Percentiles rank a stretch among this genome's conserved stretches.
Conservation (phyloP, 2,113 vertebrate species). For the Pogona vitticeps region DNA sequence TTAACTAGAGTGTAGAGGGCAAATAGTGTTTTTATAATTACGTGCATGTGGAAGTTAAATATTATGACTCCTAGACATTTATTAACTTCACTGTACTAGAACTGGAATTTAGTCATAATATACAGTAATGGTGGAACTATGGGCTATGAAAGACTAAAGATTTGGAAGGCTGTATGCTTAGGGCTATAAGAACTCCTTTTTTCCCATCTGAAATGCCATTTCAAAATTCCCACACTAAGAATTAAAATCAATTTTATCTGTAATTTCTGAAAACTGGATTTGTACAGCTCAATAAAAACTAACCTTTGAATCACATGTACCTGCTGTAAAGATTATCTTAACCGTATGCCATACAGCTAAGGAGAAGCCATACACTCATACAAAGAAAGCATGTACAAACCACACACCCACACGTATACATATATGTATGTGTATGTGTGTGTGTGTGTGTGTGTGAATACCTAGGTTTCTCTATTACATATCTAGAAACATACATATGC, state of each 20-base stretch:
- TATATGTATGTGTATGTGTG: too few species aligned
- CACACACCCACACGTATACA: too few species aligned
- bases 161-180: not conserved
- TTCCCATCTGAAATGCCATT: not conserved
- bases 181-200: not conserved
- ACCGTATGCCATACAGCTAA: too few species aligned
- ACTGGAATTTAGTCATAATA: not conserved
- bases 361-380: too few species aligned
- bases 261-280: not conserved
- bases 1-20: constrained; percentile 13
- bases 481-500: too few species aligned
- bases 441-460: too few species aligned
- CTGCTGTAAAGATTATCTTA: not conserved
- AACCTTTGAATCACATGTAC: not conserved
- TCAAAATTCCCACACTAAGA: not conserved
- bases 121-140: not conserved
- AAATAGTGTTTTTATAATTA: constrained; percentile 1
- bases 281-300: not conserved
- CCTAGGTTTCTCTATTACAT: too few species aligned
- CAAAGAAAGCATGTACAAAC: too few species aligned
- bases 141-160: not conserved
- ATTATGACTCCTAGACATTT: not conserved
- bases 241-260: not conserved
- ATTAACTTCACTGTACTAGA: not conserved
- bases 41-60: constrained; percentile 7